Percentiles rank a stretch among this genome's conserved stretches.
These are phyloP conservation scores for Drosophila insularis DNA, from an alignment of 1,140 invertebrate species.

Conservation along the genomic window DNA sequence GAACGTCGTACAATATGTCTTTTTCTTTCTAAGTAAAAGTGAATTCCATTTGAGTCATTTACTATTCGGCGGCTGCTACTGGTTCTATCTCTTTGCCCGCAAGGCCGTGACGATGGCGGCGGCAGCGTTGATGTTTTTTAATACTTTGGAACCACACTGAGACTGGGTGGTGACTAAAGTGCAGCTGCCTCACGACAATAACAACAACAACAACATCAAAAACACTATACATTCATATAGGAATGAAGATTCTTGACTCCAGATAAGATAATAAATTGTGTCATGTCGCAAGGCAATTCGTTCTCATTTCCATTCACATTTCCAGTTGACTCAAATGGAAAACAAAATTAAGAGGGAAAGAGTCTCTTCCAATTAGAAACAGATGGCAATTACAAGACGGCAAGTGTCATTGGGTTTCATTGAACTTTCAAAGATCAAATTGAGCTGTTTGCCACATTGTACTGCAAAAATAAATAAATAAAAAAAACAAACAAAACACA, in stretches of 20 bases:
- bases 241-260: neutral
- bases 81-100: slow-evolving; percentile 7
- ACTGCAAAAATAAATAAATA: slow-evolving; percentile 48
- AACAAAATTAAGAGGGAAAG: neutral
- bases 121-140: slow-evolving; percentile 25
- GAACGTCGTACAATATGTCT: neutral
- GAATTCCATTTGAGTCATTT: slow-evolving; percentile 67
- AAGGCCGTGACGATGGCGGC: slow-evolving; percentile 52
- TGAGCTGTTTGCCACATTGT: slow-evolving; percentile 58
- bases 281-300: slow-evolving; percentile 3
- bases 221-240: neutral
- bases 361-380: slow-evolving; percentile 28
- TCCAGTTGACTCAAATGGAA: slow-evolving; percentile 22
- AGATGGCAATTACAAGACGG: slow-evolving; percentile 34
- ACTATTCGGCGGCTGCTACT: slow-evolving; percentile 19
- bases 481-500: slow-evolving; percentile 51
- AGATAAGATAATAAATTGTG: slow-evolving; percentile 45
- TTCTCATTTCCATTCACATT: slow-evolving; percentile 11
- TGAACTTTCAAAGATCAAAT: slow-evolving; percentile 65
- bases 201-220: neutral
- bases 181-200: neutral
- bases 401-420: slow-evolving; percentile 72
- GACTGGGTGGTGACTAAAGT: slow-evolving; percentile 10
- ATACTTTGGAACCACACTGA: neutral
- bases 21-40: slow-evolving; percentile 50